These are phyloP conservation scores for Amphipyra berbera DNA, from an alignment of 2,888 invertebrate genomes.

Conservation along the genomic window DNA sequence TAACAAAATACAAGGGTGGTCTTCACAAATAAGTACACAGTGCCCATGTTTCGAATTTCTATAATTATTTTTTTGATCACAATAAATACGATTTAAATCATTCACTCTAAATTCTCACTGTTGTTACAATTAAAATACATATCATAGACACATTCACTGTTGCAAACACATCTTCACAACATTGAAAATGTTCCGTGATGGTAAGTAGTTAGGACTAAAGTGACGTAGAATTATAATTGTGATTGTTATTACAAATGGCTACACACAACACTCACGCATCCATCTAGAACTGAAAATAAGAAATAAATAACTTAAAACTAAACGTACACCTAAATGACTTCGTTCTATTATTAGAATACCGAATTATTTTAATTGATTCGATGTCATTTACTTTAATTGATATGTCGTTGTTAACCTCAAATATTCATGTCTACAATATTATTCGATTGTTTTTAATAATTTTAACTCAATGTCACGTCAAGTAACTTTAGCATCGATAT, in stretches of 20 bases:
- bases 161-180: constrained; percentile 84
- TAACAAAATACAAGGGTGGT: neutral
- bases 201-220: constrained; percentile 55
- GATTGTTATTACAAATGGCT: constrained; percentile 62
- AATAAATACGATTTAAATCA: constrained; percentile 62
- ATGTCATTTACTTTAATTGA: constrained; percentile 58
- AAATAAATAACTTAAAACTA: constrained; percentile 86
- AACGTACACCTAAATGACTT: constrained; percentile 82
- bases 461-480: constrained; percentile 30
- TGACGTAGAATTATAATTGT: constrained; percentile 64
- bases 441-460: neutral
- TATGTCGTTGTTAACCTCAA: constrained; percentile 54
- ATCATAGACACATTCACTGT: constrained; percentile 77
- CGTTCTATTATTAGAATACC: constrained; percentile 68
- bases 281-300: constrained; percentile 61
- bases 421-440: constrained; percentile 2
- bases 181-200: constrained; percentile 75
- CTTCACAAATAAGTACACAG: constrained; percentile 22
- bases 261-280: constrained; percentile 61
- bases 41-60: constrained; percentile 45
- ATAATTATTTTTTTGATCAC: constrained; percentile 59
- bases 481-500: constrained; percentile 10
- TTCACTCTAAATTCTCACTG: constrained; percentile 54
- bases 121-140: constrained; percentile 44
- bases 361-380: constrained; percentile 55